Evolutionary conservation across 2,113 vertebrate species (phyloP), one percentile per base, ranked within the genome.

Genomic region (Leptobrachium ailaonicum): DNA sequence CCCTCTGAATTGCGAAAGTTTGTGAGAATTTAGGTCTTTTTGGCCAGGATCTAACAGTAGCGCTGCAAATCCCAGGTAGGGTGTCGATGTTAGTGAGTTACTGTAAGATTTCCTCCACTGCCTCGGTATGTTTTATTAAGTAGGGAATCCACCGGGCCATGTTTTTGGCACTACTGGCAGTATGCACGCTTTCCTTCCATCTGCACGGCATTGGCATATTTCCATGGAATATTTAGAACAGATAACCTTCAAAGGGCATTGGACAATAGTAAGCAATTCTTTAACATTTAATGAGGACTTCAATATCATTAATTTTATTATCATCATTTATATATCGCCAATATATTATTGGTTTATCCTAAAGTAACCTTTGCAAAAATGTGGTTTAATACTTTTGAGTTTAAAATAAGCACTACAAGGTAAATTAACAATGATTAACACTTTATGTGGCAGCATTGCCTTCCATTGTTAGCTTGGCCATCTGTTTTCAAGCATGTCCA

Each of bases 91-190:
- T 9, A 14, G 14, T 0, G 72, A 58, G 75, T 2, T 41, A 64
- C 2, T n/a, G 7, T 20, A 54, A 10, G 41, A 41, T 14, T 43
- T 76, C 77, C 75, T 12, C 42, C 6, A 47, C 75, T 79, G 50
- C 74, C 44, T 1, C 4, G 6, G 9, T 3, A 53, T 66, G 80
- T 84, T 81, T 81, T 72, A 81, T 70, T 76, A 82, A 83, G 74
- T 71, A 81, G 45, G 70, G 7, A 56, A 45, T 71, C 69, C 73
- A 64, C 2, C 41, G 80, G 73, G 45, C 75, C 0, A 1, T 32
- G 71, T 60, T 66, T 42, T 43, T 77, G 71, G 79, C 56, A 66
- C 8, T n/a, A 44, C 41, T 80, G 72, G 75, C 75, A 75, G n/a
- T 8, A 71, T 66, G 73, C 47, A 82, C 64, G 72, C 77, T 72